These are phyloP conservation scores for Latrodectus elegans DNA, from an alignment of 2,888 invertebrate species.

Conservation along the genomic window DNA sequence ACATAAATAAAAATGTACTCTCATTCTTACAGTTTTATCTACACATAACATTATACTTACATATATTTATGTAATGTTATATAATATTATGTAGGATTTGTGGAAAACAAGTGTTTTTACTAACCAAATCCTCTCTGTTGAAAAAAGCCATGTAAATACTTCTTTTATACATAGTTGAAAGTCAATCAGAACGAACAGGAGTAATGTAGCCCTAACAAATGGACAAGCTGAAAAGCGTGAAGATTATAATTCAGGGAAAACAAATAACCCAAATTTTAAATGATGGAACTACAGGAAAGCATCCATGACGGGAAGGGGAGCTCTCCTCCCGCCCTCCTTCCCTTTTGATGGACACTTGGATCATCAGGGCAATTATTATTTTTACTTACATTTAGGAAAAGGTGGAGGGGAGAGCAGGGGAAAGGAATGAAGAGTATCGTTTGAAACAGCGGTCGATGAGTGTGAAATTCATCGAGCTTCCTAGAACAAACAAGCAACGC, in stretches of 20 bases:
- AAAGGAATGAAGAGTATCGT: not conserved
- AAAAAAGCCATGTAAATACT: too few relatives aligned
- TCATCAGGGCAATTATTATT: constrained; percentile 59
- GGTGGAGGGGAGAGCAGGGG: not conserved
- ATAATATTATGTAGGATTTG: too few relatives aligned
- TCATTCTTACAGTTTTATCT: too few relatives aligned
- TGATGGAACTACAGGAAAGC: too few relatives aligned
- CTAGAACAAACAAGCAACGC: constrained; percentile 44
- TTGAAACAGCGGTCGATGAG: constrained; percentile 15
- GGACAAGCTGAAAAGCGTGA: not conserved
- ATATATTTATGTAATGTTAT: too few relatives aligned
- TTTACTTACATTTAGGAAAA: constrained; percentile 2
- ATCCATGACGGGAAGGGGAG: not conserved
- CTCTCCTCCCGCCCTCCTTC: not conserved
- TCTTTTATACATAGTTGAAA: too few relatives aligned
- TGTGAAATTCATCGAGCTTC: constrained; percentile 54
- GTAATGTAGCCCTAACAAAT: not conserved
- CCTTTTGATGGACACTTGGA: constrained; percentile 54
- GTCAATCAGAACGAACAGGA: too few relatives aligned
- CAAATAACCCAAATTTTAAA: not conserved
- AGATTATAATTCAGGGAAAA: not conserved
- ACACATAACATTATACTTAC: too few relatives aligned
- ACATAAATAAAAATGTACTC: too few relatives aligned
- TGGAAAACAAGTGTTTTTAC: too few relatives aligned
- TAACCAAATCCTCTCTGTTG: too few relatives aligned